Percentiles rank a stretch among this genome's conserved stretches.
Evolutionary conservation across 2,797 vertebrate species (phyloP).

Genomic region (Mus minutoides): DNA sequence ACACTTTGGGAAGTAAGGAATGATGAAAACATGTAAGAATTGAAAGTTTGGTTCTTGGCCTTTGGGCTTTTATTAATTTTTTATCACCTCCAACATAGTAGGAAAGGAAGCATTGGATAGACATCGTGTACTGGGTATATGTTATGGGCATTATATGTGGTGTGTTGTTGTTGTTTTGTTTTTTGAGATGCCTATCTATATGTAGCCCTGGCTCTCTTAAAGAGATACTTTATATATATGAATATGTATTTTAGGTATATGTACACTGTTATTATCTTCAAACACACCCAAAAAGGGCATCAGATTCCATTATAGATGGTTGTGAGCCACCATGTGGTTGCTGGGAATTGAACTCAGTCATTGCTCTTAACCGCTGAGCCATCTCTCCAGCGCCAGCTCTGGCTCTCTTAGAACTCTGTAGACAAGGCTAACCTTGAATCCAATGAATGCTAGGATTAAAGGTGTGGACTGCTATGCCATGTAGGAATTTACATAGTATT

Average conservation of each 20-base stretch:
- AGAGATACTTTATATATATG: too few relatives aligned
- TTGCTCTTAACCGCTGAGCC: too few relatives aligned
- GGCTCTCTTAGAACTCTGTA: not conserved
- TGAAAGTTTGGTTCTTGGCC: conserved; percentile 50
- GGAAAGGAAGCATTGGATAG: conserved; percentile 34
- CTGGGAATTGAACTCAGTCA: too few relatives aligned
- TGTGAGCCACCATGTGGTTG: too few relatives aligned
- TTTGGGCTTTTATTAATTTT: not conserved
- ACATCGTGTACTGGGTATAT: not conserved
- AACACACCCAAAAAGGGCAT: too few relatives aligned
- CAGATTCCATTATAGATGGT: too few relatives aligned
- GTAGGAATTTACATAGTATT: not conserved
- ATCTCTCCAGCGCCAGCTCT: too few relatives aligned
- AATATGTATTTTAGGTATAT: too few relatives aligned
- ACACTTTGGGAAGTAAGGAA: conserved; percentile 47
- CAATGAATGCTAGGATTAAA: not conserved
- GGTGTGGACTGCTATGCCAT: not conserved
- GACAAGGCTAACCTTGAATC: not conserved
- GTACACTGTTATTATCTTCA: too few relatives aligned
- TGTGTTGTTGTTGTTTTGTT: not conserved
- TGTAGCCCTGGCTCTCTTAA: not conserved
- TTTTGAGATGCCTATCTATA: not conserved
- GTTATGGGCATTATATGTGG: not conserved
- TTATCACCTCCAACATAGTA: not conserved
- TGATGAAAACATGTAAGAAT: conserved; percentile 27